Conservation (phyloP, 2,797 vertebrate genomes). For the Liasis olivaceus region DNA sequence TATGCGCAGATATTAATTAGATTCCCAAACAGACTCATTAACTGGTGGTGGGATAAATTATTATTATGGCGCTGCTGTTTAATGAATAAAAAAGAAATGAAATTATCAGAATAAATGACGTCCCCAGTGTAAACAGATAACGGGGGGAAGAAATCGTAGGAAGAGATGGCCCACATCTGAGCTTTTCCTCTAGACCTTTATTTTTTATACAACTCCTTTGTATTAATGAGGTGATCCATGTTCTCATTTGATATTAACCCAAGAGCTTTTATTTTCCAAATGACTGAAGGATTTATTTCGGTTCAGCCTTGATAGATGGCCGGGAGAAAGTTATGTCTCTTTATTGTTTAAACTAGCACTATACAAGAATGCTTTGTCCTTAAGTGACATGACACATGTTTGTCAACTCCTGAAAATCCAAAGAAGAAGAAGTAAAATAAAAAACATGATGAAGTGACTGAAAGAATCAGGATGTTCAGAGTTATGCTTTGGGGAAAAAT, state of each 20-base stretch:
- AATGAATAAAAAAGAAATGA: background rate
- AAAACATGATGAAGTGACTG: background rate
- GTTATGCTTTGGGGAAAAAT: background rate
- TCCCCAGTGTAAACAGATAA: background rate
- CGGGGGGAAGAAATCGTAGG: background rate
- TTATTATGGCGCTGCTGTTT: background rate
- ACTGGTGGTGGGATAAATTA: background rate
- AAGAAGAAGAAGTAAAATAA: background rate
- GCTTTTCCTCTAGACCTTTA: background rate
- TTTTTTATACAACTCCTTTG: background rate
- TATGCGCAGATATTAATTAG: slow-evolving; percentile 4
- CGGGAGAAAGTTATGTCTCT: background rate
- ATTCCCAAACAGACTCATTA: slow-evolving; percentile 3
- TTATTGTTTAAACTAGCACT: background rate
- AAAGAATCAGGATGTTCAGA: background rate
- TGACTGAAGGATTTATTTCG: background rate
- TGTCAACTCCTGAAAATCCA: background rate
- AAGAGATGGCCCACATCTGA: background rate
- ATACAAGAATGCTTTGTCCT: background rate
- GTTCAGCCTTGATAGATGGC: background rate
- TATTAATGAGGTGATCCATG: background rate
- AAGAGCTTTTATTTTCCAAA: slow-evolving; percentile 6
- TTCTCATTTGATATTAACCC: slow-evolving; percentile 1
- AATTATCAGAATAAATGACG: background rate
- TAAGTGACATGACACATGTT: background rate